A percentile compares a stretch with the other conserved stretches of the same genome.
phyloP scores from a whole-genome alignment of 2,113 vertebrate genomes.

The Neodontobutis hainanensis region DNA sequence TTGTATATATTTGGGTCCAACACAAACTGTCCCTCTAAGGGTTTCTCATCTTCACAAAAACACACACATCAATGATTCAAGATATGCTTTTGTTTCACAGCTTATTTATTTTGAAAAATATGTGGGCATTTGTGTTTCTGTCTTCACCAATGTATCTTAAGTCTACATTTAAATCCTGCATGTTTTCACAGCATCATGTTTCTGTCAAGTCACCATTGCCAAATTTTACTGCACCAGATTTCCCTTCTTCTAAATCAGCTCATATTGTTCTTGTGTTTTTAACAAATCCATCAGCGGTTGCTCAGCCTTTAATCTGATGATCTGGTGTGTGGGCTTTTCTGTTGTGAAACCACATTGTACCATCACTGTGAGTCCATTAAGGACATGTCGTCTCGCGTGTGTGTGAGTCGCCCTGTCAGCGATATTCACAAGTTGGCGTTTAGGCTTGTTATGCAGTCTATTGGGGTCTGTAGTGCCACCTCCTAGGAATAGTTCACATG shows the following conservation, averaged over 20 bases:
- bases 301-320: slow-evolving; percentile 41
- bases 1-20: background rate
- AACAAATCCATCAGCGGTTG: slow-evolving; percentile 18
- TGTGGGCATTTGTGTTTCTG: slow-evolving; percentile 12
- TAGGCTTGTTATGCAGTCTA: slow-evolving; percentile 56
- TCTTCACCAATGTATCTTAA: background rate
- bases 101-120: slow-evolving; percentile 4
- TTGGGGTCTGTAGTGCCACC: slow-evolving; percentile 32
- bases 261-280: slow-evolving; percentile 2
- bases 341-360: slow-evolving; percentile 24
- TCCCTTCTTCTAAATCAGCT: slow-evolving; percentile 16
- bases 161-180: background rate
- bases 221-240: slow-evolving; percentile 8
- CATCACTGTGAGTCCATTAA: slow-evolving; percentile 29
- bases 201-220: slow-evolving; percentile 15
- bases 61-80: background rate
- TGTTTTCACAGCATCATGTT: background rate
- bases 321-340: slow-evolving; percentile 35
- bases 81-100: background rate
- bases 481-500: slow-evolving; percentile 55
- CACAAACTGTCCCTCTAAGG: slow-evolving; percentile 4
- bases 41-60: slow-evolving; percentile 2
- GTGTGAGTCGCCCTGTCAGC: slow-evolving; percentile 47
- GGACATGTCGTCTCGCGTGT: slow-evolving; percentile 35
- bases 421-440: slow-evolving; percentile 48